These are phyloP conservation scores for Lycophotia porphyrea DNA, from an alignment of 2,888 invertebrate species.

Conservation along the genomic window DNA sequence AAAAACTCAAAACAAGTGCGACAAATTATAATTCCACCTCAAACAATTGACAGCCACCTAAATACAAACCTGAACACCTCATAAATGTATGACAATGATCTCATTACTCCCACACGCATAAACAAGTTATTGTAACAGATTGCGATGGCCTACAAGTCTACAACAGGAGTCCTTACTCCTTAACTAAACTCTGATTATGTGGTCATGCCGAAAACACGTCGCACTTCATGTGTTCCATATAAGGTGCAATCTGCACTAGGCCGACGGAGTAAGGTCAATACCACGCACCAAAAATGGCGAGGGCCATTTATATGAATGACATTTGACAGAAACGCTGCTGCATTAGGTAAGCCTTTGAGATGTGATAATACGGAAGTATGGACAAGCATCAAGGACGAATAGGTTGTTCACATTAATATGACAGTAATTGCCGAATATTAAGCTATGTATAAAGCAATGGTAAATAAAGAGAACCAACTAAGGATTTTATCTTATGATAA, in stretches of 20 bases:
- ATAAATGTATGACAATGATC: slow-evolving; percentile 71
- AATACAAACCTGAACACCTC: slow-evolving; percentile 43
- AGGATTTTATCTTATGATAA: not conserved
- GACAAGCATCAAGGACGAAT: not conserved
- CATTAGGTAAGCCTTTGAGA: slow-evolving; percentile 34
- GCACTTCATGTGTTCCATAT: slow-evolving; percentile 58
- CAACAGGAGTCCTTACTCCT: slow-evolving; percentile 36
- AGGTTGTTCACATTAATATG: not conserved
- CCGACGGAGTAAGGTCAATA: slow-evolving; percentile 66
- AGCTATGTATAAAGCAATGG: not conserved
- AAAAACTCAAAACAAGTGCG: slow-evolving; percentile 19
- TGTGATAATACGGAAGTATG: slow-evolving; percentile 21
- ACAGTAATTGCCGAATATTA: not conserved
- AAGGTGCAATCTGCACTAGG: slow-evolving; percentile 64
- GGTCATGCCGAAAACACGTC: slow-evolving; percentile 57
- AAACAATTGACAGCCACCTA: slow-evolving; percentile 55
- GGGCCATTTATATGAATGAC: slow-evolving; percentile 45
- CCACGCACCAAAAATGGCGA: slow-evolving; percentile 62
- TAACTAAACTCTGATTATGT: slow-evolving; percentile 61
- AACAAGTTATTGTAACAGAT: slow-evolving; percentile 58
- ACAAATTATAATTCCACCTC: slow-evolving; percentile 23
- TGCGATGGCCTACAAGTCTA: slow-evolving; percentile 64
- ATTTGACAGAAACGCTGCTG: slow-evolving; percentile 37
- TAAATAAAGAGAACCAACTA: not conserved
- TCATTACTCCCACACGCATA: slow-evolving; percentile 76